Conservation (phyloP, 2,113 vertebrate genomes). For the Corythoichthys intestinalis region DNA sequence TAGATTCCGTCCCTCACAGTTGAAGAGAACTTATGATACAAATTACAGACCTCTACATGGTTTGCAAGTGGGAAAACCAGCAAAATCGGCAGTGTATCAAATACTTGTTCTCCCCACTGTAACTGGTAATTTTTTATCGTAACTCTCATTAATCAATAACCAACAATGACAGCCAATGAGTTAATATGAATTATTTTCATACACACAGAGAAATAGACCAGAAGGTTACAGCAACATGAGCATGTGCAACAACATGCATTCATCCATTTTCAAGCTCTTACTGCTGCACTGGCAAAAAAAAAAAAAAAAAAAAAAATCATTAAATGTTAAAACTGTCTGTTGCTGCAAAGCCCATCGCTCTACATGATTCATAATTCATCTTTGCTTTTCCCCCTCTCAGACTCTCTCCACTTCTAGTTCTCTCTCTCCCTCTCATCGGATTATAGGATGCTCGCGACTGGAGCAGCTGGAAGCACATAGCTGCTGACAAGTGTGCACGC, state of each 20-base stretch:
- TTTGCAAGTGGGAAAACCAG: too few relatives aligned
- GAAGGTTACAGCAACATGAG: conserved; percentile 24
- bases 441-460: conserved; percentile 30
- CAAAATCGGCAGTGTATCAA: too few relatives aligned
- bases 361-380: conserved; percentile 68
- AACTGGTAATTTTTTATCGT: too few relatives aligned
- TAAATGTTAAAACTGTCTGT: conserved; percentile 78
- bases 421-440: conserved; percentile 23
- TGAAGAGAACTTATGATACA: too few relatives aligned
- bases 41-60: too few relatives aligned
- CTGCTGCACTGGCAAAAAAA: conserved; percentile 58
- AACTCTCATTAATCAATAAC: too few relatives aligned
- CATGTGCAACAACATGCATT: conserved; percentile 44
- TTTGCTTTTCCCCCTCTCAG: conserved; percentile 26
- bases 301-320: conserved; percentile 30
- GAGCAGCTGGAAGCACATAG: conserved; percentile 31
- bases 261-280: conserved; percentile 55
- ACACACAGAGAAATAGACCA: not conserved
- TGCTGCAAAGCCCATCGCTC: conserved; percentile 66
- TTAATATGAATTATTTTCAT: not conserved
- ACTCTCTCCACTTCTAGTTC: not conserved
- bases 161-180: too few relatives aligned
- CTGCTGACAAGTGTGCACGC: conserved; percentile 16
- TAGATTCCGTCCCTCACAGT: too few relatives aligned
- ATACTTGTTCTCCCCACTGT: too few relatives aligned